phyloP scores from a whole-genome alignment of 2,797 vertebrate species.

The Rhyacichthys aspro region DNA sequence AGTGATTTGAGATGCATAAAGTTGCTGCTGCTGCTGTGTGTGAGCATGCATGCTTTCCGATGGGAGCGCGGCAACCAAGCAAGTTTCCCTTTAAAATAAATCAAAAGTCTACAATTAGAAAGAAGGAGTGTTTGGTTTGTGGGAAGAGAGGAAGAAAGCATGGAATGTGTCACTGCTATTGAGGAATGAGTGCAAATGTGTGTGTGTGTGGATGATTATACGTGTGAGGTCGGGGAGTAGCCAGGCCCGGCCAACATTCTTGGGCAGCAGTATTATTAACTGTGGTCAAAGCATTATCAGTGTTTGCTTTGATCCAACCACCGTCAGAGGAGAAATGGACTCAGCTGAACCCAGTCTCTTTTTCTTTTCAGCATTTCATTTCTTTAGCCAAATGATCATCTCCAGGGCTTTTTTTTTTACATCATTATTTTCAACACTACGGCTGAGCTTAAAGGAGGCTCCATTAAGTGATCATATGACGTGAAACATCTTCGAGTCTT shows the following conservation, averaged over 20 bases:
- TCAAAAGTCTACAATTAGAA: constrained; percentile 77
- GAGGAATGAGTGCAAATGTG: constrained; percentile 58
- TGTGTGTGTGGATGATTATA: constrained; percentile 45
- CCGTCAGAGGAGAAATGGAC: constrained; percentile 61
- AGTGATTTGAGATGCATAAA: constrained; percentile 57
- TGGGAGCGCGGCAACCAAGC: constrained; percentile 58
- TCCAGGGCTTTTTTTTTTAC: constrained; percentile 29
- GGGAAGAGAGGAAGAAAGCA: constrained; percentile 74
- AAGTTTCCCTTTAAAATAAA: constrained; percentile 72
- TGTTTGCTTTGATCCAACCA: constrained; percentile 74
- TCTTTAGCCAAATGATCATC: constrained; percentile 42
- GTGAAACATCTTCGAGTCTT: constrained; percentile 19
- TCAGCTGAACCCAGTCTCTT: constrained; percentile 57
- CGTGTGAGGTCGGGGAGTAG: constrained; percentile 73
- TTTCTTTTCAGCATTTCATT: constrained; percentile 38
- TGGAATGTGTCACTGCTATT: constrained; percentile 70
- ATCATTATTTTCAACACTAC: constrained; percentile 34
- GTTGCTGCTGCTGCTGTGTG: constrained; percentile 28
- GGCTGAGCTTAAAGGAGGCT: not conserved
- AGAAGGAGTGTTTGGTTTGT: constrained; percentile 77
- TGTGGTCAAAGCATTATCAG: constrained; percentile 72
- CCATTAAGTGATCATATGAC: constrained; percentile 17
- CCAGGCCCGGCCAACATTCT: constrained; percentile 66
- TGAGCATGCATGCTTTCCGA: constrained; percentile 54
- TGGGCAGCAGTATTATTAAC: constrained; percentile 73